phyloP scores from a whole-genome alignment of 2,888 invertebrate species.

The Sphinx pinastri region DNA sequence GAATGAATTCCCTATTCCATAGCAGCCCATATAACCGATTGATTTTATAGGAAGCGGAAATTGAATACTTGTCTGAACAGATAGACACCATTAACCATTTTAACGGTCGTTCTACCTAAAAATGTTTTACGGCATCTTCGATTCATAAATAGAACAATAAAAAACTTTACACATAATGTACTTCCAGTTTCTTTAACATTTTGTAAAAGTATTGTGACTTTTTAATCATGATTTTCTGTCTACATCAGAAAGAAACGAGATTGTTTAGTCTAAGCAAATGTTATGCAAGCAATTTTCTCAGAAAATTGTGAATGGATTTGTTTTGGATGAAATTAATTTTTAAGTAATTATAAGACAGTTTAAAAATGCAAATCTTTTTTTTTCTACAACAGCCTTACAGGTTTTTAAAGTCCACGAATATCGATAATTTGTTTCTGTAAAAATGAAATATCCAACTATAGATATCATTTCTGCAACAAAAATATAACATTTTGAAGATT shows the following conservation, averaged over 20 bases:
- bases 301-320: constrained; percentile 4
- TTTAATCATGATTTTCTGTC: constrained; percentile 6
- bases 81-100: too few species aligned
- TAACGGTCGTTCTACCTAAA: not conserved
- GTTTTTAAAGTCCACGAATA: too few species aligned
- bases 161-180: not conserved
- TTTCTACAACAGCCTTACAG: too few species aligned
- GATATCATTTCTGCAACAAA: too few species aligned
- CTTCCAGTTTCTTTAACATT: not conserved
- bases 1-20: too few species aligned
- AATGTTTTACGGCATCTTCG: constrained; percentile 36
- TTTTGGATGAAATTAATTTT: not conserved
- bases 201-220: not conserved
- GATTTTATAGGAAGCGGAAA: too few species aligned
- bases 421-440: too few species aligned
- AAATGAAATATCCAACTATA: too few species aligned
- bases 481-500: too few species aligned
- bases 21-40: too few species aligned
- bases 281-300: constrained; percentile 21
- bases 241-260: constrained; percentile 5
- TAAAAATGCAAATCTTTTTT: not conserved
- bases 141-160: constrained; percentile 31
- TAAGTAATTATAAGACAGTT: too few species aligned
- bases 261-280: constrained; percentile 9
- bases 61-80: too few species aligned